These are phyloP conservation scores for Eleginops maclovinus DNA, from an alignment of 2,113 vertebrate species.

Conservation along the genomic window DNA sequence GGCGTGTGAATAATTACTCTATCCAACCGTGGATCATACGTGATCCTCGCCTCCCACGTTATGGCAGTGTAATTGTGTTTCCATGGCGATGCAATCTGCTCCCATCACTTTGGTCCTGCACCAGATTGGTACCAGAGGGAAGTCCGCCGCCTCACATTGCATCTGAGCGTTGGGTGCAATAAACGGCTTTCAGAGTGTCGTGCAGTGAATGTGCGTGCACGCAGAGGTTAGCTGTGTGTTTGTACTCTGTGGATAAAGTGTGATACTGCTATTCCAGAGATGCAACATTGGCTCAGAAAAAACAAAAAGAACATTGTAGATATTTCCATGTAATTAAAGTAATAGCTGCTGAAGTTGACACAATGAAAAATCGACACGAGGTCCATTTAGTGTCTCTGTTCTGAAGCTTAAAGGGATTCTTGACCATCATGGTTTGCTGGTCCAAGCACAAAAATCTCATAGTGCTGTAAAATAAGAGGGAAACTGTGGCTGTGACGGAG, in stretches of 20 bases:
- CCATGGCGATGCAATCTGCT: slow-evolving; percentile 84
- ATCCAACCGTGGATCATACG: slow-evolving; percentile 77
- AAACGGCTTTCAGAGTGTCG: not conserved
- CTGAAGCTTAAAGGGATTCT: too few species aligned
- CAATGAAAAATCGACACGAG: not conserved
- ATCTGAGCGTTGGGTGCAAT: not conserved
- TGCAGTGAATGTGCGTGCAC: too few species aligned
- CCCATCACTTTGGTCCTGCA: slow-evolving; percentile 60
- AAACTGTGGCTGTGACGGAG: too few species aligned
- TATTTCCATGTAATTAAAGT: not conserved
- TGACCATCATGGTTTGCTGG: too few species aligned
- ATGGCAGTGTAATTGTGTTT: slow-evolving; percentile 78
- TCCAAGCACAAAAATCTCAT: too few species aligned
- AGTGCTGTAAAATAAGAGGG: too few species aligned
- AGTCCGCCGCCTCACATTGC: slow-evolving; percentile 31
- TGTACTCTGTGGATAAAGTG: not conserved
- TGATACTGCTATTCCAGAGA: not conserved
- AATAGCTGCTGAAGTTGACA: not conserved
- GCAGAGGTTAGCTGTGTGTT: not conserved
- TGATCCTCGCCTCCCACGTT: slow-evolving; percentile 79
- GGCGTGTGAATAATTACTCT: slow-evolving; percentile 72
- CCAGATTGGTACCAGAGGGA: slow-evolving; percentile 62
- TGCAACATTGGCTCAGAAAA: not conserved
- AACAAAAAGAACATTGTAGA: not conserved
- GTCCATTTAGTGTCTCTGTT: not conserved